Evolutionary conservation across 2,797 vertebrate genomes (phyloP).

Genomic region (Galago senegalensis): DNA sequence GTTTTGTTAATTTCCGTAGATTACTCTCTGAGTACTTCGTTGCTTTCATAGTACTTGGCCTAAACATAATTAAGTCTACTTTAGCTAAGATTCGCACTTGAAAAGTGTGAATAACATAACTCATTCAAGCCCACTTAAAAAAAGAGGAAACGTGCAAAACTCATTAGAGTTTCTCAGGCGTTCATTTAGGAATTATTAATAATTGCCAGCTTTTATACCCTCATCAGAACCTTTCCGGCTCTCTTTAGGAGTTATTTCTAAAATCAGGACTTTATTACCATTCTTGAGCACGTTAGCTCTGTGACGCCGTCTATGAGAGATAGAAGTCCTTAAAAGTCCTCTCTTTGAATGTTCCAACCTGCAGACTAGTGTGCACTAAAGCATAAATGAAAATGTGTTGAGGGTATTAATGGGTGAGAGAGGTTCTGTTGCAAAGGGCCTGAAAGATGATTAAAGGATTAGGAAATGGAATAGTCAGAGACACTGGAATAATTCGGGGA

Average conservation of each 20-base stretch:
- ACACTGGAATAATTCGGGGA: background rate
- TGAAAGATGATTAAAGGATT: background rate
- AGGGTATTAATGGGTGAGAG: background rate
- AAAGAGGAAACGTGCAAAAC: slow-evolving; percentile 73
- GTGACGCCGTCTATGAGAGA: slow-evolving; percentile 32
- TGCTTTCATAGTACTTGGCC: slow-evolving; percentile 45
- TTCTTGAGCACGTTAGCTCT: slow-evolving; percentile 50
- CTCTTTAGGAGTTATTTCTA: slow-evolving; percentile 67
- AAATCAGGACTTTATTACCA: slow-evolving; percentile 62
- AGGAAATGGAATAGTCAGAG: background rate
- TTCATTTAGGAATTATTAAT: slow-evolving; percentile 71
- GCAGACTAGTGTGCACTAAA: background rate
- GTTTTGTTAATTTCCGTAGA: slow-evolving; percentile 66
- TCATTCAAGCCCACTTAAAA: slow-evolving; percentile 69
- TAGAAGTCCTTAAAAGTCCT: background rate
- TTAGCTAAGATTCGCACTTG: slow-evolving; percentile 77
- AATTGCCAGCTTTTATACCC: slow-evolving; percentile 73
- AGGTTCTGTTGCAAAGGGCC: background rate
- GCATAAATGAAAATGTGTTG: background rate
- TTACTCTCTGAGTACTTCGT: slow-evolving; percentile 48
- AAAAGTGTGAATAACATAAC: slow-evolving; percentile 75
- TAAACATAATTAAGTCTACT: slow-evolving; percentile 64
- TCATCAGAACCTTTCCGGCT: slow-evolving; percentile 55
- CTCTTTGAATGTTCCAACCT: slow-evolving; percentile 18
- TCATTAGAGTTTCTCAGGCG: slow-evolving; percentile 76